phyloP scores from a whole-genome alignment of 2,888 invertebrate genomes.

The Coleophora flavipennella region DNA sequence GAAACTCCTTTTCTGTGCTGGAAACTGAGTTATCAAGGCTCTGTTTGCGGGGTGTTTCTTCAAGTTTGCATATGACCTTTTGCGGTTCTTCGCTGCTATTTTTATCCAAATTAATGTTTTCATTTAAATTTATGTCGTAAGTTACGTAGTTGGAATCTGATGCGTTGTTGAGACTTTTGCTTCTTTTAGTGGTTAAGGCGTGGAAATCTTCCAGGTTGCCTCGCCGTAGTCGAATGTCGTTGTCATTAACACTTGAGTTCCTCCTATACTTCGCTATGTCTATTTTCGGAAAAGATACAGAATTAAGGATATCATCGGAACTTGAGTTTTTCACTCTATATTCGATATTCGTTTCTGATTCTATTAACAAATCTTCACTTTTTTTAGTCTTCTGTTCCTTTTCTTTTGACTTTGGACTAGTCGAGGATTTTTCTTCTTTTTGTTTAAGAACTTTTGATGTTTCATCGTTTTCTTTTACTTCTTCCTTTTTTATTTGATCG shows the following conservation, averaged over 20 bases:
- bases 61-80: constrained; percentile 56
- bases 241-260: constrained; percentile 62
- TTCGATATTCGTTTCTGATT: too few species aligned
- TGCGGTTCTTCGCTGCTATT: constrained; percentile 54
- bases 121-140: constrained; percentile 58
- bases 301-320: constrained; percentile 41
- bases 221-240: constrained; percentile 53
- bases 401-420: constrained; percentile 8
- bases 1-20: constrained; percentile 61
- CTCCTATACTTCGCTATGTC: constrained; percentile 56
- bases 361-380: too few species aligned
- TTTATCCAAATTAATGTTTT: constrained; percentile 28
- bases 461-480: neutral
- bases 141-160: constrained; percentile 39
- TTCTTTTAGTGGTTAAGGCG: constrained; percentile 47
- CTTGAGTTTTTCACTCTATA: constrained; percentile 22
- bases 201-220: constrained; percentile 62
- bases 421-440: constrained; percentile 1
- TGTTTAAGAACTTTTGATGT: neutral
- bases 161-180: constrained; percentile 56
- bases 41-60: constrained; percentile 42
- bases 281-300: constrained; percentile 50
- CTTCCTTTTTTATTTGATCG: constrained; percentile 16
- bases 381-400: constrained; percentile 5
- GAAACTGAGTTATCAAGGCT: constrained; percentile 57